Evolutionary conservation across 2,797 vertebrate genomes (phyloP).

Genomic region (Mus minutoides): DNA sequence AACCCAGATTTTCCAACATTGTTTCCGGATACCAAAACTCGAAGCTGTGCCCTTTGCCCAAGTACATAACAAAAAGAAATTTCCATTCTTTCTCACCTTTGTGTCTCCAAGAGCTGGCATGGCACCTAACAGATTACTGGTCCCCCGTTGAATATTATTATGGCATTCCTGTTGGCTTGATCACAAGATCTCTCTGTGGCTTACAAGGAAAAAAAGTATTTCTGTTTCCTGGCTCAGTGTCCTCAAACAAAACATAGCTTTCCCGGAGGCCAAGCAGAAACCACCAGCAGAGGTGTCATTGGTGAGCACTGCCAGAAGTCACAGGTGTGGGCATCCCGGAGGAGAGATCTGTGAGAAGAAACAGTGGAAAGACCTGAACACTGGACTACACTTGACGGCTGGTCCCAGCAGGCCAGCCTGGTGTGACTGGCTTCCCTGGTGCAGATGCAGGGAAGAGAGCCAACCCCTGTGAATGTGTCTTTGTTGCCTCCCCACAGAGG

Average conservation of each 20-base stretch:
- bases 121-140: not conserved
- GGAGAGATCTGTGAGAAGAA: not conserved
- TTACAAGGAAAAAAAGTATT: not conserved
- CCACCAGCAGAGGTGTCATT: not conserved
- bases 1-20: not conserved
- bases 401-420: slow-evolving; percentile 74
- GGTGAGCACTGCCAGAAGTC: not conserved
- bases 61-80: not conserved
- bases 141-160: not conserved
- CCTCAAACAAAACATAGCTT: slow-evolving; percentile 1
- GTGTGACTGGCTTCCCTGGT: slow-evolving; percentile 85
- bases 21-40: not conserved
- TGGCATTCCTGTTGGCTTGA: not conserved
- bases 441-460: slow-evolving; percentile 78
- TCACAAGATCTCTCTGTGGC: slow-evolving; percentile 19
- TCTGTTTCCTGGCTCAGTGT: not conserved
- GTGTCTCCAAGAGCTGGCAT: slow-evolving; percentile 8
- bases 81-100: slow-evolving; percentile 22
- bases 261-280: not conserved
- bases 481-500: slow-evolving; percentile 79
- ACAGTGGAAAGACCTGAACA: not conserved
- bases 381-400: slow-evolving; percentile 42
- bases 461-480: slow-evolving; percentile 78
- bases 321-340: not conserved
- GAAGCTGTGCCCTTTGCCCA: not conserved